Evolutionary conservation across 2,797 vertebrate genomes (phyloP), one percentile per base, ranked within the genome.

Genomic region (Artibeus lituratus): DNA sequence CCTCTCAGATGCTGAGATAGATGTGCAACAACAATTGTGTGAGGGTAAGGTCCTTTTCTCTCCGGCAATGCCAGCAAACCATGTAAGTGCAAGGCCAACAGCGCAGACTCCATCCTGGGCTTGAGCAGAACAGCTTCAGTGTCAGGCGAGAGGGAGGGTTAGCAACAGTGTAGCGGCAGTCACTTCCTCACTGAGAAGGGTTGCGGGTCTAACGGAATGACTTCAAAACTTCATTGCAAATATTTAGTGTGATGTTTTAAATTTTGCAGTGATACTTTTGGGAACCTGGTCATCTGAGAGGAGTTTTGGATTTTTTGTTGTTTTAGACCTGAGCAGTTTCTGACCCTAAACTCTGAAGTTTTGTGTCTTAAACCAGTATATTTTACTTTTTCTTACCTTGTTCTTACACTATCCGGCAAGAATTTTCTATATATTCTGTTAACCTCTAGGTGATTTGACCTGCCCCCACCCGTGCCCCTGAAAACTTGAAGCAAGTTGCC

Each of bases 241-340:
- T 53, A 77, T 21, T 78, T 53, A 69, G n/a, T 76, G 35, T 62
- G 59, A 65, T 72, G 37, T 16, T 82, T 24, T 49, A 57, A 21
- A 32, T 77, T 78, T 89, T 78, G 47, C 83, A 59, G 18, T 93
- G 77, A 35, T 21, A 26, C 73, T 87, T 86, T 55, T 72, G 76
- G 82, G 87, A 93, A 65, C 35, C 24, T 11, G 1, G 21, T 57
- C 24, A 69, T 85, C 51, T 59, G 24, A 32, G 18, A 42, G 19
- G 29, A 42, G 19, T 19, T 80, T 95, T n/a, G 37, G 29, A 16
- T 10, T 18, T 78, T 94, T 37, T 42, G 51, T 47, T 24, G 22
- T 59, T 59, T 91, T 62, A 83, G 42, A 73, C 39, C 29, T 26
- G n/a, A 87, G 10, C 80, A 65, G 12, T 70, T 72, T 89, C 76